Percentiles rank a stretch among this genome's conserved stretches.
These are phyloP conservation scores for Pachliopta kotzebuea DNA, from an alignment of 2,888 invertebrate genomes.

Conservation along the genomic window DNA sequence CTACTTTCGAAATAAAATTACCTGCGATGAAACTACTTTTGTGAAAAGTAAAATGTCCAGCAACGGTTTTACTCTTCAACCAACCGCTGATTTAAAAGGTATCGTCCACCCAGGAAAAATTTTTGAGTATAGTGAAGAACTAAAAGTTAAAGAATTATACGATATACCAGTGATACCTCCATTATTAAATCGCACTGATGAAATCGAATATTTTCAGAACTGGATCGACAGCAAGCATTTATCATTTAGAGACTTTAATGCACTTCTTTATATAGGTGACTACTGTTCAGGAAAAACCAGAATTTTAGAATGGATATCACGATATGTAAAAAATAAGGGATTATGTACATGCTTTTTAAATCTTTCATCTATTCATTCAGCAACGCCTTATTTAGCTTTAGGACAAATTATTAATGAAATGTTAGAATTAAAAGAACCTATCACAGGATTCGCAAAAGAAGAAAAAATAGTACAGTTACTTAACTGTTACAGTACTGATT, in stretches of 20 bases:
- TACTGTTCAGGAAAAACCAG: conserved; percentile 80
- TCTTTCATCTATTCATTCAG: conserved; percentile 66
- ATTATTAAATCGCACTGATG: conserved; percentile 69
- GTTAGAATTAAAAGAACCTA: conserved; percentile 58
- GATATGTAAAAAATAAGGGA: conserved; percentile 49
- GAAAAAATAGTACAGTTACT: conserved; percentile 59
- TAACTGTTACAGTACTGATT: conserved; percentile 56
- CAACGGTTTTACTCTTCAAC: conserved; percentile 75
- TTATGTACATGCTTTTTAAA: conserved; percentile 48
- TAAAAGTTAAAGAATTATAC: conserved; percentile 63
- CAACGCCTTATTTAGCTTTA: conserved; percentile 62
- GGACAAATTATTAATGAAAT: conserved; percentile 69
- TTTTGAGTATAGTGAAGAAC: conserved; percentile 79
- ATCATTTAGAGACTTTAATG: conserved; percentile 64
- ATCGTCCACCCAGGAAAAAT: conserved; percentile 76
- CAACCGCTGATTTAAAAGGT: conserved; percentile 72
- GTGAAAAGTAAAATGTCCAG: conserved; percentile 77
- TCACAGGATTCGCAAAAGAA: conserved; percentile 62
- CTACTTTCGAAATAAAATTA: conserved; percentile 74
- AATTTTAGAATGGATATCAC: conserved; percentile 75
- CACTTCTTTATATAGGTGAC: conserved; percentile 78
- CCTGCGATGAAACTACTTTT: conserved; percentile 81
- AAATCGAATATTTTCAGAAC: conserved; percentile 66
- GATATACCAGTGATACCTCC: conserved; percentile 69
- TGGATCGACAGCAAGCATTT: conserved; percentile 52